phyloP scores from a whole-genome alignment of 2,888 invertebrate species.

The Lasioglossum malachurum region DNA sequence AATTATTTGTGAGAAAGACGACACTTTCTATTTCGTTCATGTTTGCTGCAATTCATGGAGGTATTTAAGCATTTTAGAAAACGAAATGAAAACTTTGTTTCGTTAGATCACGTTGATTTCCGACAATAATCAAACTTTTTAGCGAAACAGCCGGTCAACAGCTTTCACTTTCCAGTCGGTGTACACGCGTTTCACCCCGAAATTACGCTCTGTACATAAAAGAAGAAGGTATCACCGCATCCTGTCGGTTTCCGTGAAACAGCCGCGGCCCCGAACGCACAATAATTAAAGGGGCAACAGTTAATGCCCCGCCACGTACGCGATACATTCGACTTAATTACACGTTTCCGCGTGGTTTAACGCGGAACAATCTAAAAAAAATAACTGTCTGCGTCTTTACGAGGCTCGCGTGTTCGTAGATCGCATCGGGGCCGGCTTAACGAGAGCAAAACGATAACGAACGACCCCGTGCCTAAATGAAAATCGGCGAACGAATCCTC shows the following conservation, averaged over 20 bases:
- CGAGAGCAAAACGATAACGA: not conserved
- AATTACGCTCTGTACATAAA: not conserved
- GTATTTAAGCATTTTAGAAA: no score
- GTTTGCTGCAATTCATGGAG: no score
- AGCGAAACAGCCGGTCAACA: not conserved
- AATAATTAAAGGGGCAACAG: constrained; percentile 30
- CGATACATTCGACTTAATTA: constrained; percentile 24
- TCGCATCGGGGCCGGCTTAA: constrained; percentile 1
- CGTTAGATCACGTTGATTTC: not conserved
- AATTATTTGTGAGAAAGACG: no score
- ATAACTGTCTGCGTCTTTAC: constrained; percentile 23
- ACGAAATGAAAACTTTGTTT: not conserved
- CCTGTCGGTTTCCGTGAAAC: constrained; percentile 8
- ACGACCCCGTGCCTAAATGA: not conserved
- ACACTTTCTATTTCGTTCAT: no score
- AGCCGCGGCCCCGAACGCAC: constrained; percentile 2
- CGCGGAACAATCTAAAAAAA: constrained; percentile 25
- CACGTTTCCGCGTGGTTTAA: constrained; percentile 26
- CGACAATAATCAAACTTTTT: not conserved
- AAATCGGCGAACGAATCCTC: not conserved
- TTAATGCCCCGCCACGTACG: constrained; percentile 25
- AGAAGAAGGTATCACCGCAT: constrained; percentile 8
- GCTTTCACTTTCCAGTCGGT: not conserved
- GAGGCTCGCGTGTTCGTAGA: constrained; percentile 24
- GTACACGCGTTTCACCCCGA: not conserved